Conservation (phyloP, 2,797 vertebrate genomes). For the Otolemur crassicaudatus region DNA sequence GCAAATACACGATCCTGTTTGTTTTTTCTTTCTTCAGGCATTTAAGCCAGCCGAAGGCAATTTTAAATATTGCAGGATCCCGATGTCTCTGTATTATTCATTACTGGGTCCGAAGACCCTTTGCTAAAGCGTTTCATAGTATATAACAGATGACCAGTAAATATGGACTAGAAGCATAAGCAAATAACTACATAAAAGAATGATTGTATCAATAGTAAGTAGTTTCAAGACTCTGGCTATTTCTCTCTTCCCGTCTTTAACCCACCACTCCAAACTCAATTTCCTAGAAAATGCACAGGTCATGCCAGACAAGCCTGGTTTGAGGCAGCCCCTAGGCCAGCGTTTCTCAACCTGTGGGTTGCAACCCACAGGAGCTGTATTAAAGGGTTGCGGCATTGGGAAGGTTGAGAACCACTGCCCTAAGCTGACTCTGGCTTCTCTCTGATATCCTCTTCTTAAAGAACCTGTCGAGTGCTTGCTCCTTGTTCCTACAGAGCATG, state of each 20-base stretch:
- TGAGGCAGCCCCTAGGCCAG: neutral
- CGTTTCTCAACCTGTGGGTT: too few relatives aligned
- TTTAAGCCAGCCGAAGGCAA: conserved; percentile 5
- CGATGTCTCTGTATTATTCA: neutral
- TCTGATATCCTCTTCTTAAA: neutral
- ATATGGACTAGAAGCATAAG: neutral
- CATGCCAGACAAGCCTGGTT: neutral
- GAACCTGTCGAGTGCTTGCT: neutral
- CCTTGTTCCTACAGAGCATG: neutral
- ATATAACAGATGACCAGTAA: neutral
- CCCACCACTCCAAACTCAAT: neutral
- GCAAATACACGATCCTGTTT: conserved; percentile 20
- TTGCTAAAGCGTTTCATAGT: neutral
- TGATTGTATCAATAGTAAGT: neutral
- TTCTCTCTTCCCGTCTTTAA: neutral
- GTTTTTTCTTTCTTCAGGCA: neutral
- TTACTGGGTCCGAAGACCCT: neutral
- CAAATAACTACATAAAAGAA: neutral
- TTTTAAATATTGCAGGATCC: neutral
- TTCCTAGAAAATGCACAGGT: neutral
- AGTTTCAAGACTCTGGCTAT: neutral
- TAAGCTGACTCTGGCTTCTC: neutral
- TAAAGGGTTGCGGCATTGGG: too few relatives aligned
- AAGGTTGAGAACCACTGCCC: neutral
- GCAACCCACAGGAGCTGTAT: too few relatives aligned